Evolutionary conservation across 2,888 invertebrate genomes (phyloP).

Genomic region (Temnothorax ravouxi): DNA sequence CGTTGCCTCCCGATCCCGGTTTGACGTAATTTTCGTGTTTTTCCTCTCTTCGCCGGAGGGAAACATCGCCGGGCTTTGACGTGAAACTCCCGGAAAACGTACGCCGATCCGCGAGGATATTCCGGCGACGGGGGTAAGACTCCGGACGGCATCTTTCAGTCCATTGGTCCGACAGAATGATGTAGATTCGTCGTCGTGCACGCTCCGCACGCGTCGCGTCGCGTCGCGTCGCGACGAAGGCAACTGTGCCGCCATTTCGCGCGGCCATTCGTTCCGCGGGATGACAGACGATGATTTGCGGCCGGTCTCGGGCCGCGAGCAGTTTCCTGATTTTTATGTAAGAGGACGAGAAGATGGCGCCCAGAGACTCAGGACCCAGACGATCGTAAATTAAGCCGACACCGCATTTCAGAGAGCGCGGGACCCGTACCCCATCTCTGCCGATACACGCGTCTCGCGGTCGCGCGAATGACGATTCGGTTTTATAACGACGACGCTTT

Average conservation of each 20-base stretch:
- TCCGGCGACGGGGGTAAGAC: constrained; percentile 44
- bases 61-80: constrained; percentile 44
- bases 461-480: constrained; percentile 31
- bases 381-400: constrained; percentile 80
- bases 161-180: constrained; percentile 84
- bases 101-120: constrained; percentile 44
- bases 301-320: constrained; percentile 75
- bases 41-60: constrained; percentile 32
- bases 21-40: constrained; percentile 74
- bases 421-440: background rate
- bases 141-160: constrained; percentile 80
- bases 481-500: constrained; percentile 21
- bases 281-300: constrained; percentile 85
- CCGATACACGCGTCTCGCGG: constrained; percentile 39
- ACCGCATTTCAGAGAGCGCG: constrained; percentile 21
- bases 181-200: constrained; percentile 81
- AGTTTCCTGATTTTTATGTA: constrained; percentile 85
- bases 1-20: constrained; percentile 54
- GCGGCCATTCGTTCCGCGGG: constrained; percentile 81
- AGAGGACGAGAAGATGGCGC: constrained; percentile 78
- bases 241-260: constrained; percentile 64
- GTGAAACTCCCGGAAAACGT: constrained; percentile 33
- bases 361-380: constrained; percentile 75
- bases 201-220: constrained; percentile 59
- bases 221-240: constrained; percentile 48